phyloP scores from a whole-genome alignment of 2,113 vertebrate genomes.

The Clarias batrachus region DNA sequence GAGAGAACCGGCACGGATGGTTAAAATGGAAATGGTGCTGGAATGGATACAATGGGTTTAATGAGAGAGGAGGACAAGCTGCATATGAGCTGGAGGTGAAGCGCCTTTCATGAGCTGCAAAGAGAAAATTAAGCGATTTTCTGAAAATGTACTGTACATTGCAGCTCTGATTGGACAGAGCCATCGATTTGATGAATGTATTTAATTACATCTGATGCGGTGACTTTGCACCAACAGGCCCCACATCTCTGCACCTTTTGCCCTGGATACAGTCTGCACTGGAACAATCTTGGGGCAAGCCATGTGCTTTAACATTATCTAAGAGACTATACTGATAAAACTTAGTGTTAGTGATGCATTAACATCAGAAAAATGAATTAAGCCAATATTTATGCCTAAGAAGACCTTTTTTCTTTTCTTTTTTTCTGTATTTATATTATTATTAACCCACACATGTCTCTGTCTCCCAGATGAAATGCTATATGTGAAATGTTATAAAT shows the following conservation, averaged over 20 bases:
- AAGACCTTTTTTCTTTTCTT: not conserved
- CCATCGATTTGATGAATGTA: conserved; percentile 33
- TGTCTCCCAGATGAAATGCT: too few relatives aligned
- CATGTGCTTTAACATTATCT: not conserved
- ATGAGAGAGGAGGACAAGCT: not conserved
- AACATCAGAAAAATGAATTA: not conserved
- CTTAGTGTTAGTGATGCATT: not conserved
- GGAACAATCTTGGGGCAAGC: not conserved
- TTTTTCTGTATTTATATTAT: not conserved
- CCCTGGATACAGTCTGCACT: not conserved
- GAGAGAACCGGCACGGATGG: not conserved
- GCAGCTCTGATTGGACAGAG: not conserved
- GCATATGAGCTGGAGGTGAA: not conserved
- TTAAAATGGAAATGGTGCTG: not conserved
- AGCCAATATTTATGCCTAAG: not conserved
- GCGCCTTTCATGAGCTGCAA: not conserved
- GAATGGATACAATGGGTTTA: not conserved
- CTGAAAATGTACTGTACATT: not conserved
- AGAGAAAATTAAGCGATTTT: not conserved
- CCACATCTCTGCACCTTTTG: not conserved
- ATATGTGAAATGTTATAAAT: too few relatives aligned
- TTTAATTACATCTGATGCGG: conserved; percentile 36
- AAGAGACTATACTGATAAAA: not conserved
- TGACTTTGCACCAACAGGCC: conserved; percentile 28
- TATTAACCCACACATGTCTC: not conserved